phyloP scores from a whole-genome alignment of 2,113 vertebrate species.

The Triplophysa tibetana region DNA sequence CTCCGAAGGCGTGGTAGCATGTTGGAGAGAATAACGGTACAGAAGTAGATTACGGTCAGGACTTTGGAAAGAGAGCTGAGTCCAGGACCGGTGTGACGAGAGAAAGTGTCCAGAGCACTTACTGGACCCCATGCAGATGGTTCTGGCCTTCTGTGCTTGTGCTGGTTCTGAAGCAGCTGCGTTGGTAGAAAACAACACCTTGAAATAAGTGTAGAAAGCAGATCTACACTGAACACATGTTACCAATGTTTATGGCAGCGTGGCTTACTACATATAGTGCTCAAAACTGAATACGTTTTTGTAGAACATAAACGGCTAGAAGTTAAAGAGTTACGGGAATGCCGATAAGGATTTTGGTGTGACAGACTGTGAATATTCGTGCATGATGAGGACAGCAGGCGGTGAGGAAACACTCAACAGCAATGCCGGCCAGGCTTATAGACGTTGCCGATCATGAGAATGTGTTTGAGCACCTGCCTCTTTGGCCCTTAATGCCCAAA shows the following conservation, averaged over 20 bases:
- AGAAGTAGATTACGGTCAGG: neutral
- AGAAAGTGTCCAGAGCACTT: constrained; percentile 31
- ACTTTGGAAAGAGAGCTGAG: neutral
- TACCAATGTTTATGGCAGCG: neutral
- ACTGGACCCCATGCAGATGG: constrained; percentile 35
- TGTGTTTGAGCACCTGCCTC: too few species aligned
- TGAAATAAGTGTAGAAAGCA: constrained; percentile 40
- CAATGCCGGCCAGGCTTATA: too few species aligned
- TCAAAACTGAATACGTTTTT: neutral
- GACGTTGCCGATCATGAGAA: neutral
- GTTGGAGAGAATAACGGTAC: neutral
- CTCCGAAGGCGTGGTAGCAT: constrained; percentile 31
- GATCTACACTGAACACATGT: constrained; percentile 35
- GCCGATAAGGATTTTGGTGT: constrained; percentile 20
- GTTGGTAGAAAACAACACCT: constrained; percentile 31
- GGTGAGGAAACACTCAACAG: too few species aligned
- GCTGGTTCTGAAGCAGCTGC: constrained; percentile 22
- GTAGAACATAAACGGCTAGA: neutral
- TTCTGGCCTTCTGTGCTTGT: constrained; percentile 31
- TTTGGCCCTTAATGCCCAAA: too few species aligned
- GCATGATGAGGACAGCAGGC: constrained; percentile 43
- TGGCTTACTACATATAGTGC: neutral
- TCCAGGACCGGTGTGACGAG: constrained; percentile 7
- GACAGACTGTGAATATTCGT: constrained; percentile 27
- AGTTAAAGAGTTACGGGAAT: constrained; percentile 1